These are phyloP conservation scores for Leptocoma aspasia DNA, from an alignment of 2,113 vertebrate genomes.

Conservation along the genomic window DNA sequence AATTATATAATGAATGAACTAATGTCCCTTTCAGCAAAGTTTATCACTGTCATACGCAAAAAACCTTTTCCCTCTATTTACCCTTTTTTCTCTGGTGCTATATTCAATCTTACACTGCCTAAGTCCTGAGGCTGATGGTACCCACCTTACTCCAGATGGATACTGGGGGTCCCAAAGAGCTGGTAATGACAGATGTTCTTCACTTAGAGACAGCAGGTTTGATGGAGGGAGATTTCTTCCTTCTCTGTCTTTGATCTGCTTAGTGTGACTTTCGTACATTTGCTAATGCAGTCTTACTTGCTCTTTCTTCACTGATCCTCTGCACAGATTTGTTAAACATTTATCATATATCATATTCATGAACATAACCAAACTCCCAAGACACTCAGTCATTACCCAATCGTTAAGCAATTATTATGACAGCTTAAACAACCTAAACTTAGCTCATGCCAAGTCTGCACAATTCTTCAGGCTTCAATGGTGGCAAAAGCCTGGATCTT, in stretches of 20 bases:
- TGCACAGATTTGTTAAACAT: neutral
- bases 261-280: neutral
- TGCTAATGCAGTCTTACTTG: neutral
- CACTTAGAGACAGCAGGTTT: neutral
- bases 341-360: neutral
- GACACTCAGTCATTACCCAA: neutral
- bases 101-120: neutral
- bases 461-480: neutral
- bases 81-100: neutral
- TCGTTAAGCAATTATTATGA: neutral
- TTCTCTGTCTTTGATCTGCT: neutral
- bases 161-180: rapidly evolving
- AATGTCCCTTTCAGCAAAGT: neutral
- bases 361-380: neutral
- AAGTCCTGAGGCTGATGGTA: neutral
- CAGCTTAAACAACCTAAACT: neutral
- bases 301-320: neutral
- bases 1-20: neutral
- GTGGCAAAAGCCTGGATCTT: neutral
- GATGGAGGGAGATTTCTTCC: neutral
- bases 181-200: neutral
- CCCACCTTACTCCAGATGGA: neutral
- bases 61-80: rapidly evolving
- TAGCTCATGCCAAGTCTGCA: neutral
- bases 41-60: neutral